Evolutionary conservation across 37 sponge, comb jelly and placozoan species (phyloP).

Genomic region (Corticium candelabrum): DNA sequence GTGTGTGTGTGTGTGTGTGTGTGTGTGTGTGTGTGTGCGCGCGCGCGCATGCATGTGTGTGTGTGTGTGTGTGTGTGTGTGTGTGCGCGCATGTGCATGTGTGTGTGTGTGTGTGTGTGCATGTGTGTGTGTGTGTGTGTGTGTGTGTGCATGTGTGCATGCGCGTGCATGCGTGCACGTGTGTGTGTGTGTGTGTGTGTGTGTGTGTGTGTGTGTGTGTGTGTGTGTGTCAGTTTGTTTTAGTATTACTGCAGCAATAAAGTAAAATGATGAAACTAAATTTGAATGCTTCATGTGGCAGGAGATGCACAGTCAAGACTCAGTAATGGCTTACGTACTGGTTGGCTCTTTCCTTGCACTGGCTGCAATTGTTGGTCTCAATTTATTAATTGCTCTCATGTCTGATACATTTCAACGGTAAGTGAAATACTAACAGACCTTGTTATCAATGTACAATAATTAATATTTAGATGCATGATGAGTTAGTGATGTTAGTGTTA

Average conservation of each 20-base stretch:
- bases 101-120: no score
- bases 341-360: conserved; percentile 19
- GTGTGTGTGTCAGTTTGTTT: background rate
- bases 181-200: background rate
- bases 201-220: background rate
- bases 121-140: background rate
- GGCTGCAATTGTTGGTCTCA: conserved; percentile 29
- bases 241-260: no score
- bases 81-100: no score
- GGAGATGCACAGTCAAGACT: conserved; percentile 20
- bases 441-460: background rate
- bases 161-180: background rate
- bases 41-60: no score
- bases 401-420: conserved; percentile 50
- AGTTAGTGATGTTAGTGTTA: no score
- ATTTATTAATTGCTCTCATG: conserved; percentile 39
- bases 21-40: no score
- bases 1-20: no score
- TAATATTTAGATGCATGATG: no score
- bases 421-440: background rate
- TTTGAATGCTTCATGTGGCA: background rate
- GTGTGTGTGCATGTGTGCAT: background rate
- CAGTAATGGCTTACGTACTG: conserved; percentile 27
- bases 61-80: no score
- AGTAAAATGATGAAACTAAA: background rate